Percentiles rank a stretch among this genome's conserved stretches.
Evolutionary conservation across 2,888 invertebrate species (phyloP).

Genomic region (Hirtodrosophila duncani): DNA sequence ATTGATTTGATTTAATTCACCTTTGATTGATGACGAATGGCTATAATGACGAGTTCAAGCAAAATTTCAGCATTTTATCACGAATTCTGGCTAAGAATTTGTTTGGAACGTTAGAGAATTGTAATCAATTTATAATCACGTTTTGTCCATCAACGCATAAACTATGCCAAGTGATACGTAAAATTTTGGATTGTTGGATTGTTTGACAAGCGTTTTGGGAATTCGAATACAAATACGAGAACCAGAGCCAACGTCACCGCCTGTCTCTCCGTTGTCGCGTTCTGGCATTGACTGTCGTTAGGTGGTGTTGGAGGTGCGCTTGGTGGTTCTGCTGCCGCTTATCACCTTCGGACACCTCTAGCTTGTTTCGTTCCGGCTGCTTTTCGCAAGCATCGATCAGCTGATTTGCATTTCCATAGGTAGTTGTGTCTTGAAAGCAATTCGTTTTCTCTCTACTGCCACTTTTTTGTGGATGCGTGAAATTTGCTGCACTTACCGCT

Average conservation of each 20-base stretch:
- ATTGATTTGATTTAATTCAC: constrained; percentile 16
- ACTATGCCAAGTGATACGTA: too few relatives aligned
- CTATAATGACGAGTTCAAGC: constrained; percentile 1
- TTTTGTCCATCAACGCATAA: too few relatives aligned
- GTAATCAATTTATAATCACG: constrained; percentile 2
- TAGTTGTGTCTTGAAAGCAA: background rate
- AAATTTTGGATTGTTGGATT: too few relatives aligned
- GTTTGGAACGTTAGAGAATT: too few relatives aligned
- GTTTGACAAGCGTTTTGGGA: background rate
- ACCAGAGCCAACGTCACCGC: constrained; percentile 62
- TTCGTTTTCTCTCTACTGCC: constrained; percentile 1
- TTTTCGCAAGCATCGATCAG: constrained; percentile 33
- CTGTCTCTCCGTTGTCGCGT: too few relatives aligned
- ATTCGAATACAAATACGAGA: constrained; percentile 8
- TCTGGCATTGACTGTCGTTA: constrained; percentile 62
- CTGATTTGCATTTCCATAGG: constrained; percentile 33
- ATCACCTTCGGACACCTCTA: constrained; percentile 39
- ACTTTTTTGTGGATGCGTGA: background rate
- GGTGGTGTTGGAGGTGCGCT: constrained; percentile 26
- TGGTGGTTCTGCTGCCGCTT: constrained; percentile 29
- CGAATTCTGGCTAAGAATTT: too few relatives aligned
- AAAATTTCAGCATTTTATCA: too few relatives aligned
- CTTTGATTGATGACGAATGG: constrained; percentile 30
- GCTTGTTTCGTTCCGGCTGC: constrained; percentile 25
- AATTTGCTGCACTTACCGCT: too few relatives aligned